Evolutionary conservation across 2,888 invertebrate genomes (phyloP).

Genomic region (Lasioglossum villosulum): DNA sequence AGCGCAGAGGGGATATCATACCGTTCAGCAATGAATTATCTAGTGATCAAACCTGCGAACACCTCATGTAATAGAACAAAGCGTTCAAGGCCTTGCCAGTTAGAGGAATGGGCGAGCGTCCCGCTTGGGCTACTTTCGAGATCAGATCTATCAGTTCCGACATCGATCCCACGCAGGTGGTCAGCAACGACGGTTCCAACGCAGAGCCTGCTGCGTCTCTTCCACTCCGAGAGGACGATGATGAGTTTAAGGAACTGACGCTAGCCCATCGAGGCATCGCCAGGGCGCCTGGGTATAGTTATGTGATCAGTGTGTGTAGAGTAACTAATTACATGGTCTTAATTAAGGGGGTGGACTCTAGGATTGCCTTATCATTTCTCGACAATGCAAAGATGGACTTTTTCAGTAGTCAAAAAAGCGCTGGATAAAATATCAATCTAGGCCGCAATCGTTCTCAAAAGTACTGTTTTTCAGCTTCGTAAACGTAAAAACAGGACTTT

Average conservation of each 20-base stretch:
- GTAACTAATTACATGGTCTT: background rate
- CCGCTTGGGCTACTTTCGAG: slow-evolving; percentile 87
- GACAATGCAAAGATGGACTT: too few relatives aligned
- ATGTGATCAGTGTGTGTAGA: background rate
- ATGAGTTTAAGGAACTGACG: slow-evolving; percentile 88
- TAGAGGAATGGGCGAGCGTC: slow-evolving; percentile 85
- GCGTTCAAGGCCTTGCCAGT: slow-evolving; percentile 91
- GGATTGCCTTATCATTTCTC: too few relatives aligned
- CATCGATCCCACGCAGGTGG: slow-evolving; percentile 95
- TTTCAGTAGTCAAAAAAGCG: too few relatives aligned
- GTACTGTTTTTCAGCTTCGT: too few relatives aligned
- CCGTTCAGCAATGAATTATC: slow-evolving; percentile 5
- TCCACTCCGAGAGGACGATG: slow-evolving; percentile 85
- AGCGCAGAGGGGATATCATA: background rate
- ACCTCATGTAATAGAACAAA: slow-evolving; percentile 96
- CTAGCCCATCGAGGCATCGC: slow-evolving; percentile 94
- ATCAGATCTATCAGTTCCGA: slow-evolving; percentile 91
- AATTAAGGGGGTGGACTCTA: too few relatives aligned
- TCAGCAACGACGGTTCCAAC: slow-evolving; percentile 90
- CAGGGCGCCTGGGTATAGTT: slow-evolving; percentile 87
- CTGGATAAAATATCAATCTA: too few relatives aligned
- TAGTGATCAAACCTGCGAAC: slow-evolving; percentile 88
- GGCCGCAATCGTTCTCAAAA: too few relatives aligned
- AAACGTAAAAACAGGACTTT: too few relatives aligned
- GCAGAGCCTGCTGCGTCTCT: slow-evolving; percentile 82